A percentile compares a stretch with the other conserved stretches of the same genome.
Evolutionary conservation across 2,797 vertebrate genomes (phyloP).

Genomic region (Tympanoctomys barrerae): DNA sequence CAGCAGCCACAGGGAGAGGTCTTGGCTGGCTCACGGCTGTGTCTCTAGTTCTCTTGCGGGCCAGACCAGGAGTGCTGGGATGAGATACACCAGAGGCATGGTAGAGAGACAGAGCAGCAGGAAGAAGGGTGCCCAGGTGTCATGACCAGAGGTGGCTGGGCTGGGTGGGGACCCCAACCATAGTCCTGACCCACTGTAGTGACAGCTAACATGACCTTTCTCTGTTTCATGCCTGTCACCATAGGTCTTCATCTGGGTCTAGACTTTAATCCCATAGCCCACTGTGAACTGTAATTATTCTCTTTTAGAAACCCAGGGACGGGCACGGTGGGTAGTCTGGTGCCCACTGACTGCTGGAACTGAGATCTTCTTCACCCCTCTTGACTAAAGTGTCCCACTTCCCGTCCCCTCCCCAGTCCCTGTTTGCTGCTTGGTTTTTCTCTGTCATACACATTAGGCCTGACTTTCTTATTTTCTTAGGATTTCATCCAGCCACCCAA

Average conservation of each 20-base stretch:
- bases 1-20: too few species aligned
- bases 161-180: background rate
- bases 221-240: background rate
- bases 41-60: background rate
- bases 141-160: background rate
- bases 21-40: background rate
- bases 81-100: background rate
- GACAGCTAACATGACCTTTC: background rate
- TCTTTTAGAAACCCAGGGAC: background rate
- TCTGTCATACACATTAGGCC: background rate
- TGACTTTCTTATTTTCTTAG: background rate
- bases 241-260: background rate
- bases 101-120: background rate
- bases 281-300: background rate
- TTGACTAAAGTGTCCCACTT: background rate
- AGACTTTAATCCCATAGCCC: background rate
- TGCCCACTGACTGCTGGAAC: background rate
- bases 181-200: background rate
- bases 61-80: too few species aligned
- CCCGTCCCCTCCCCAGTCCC: fast-evolving
- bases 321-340: background rate
- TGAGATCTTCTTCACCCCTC: background rate
- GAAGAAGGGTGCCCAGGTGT: background rate
- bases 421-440: background rate
- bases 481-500: background rate